phyloP scores from a whole-genome alignment of 2,888 invertebrate genomes.

The Anthrax anthrax region DNA sequence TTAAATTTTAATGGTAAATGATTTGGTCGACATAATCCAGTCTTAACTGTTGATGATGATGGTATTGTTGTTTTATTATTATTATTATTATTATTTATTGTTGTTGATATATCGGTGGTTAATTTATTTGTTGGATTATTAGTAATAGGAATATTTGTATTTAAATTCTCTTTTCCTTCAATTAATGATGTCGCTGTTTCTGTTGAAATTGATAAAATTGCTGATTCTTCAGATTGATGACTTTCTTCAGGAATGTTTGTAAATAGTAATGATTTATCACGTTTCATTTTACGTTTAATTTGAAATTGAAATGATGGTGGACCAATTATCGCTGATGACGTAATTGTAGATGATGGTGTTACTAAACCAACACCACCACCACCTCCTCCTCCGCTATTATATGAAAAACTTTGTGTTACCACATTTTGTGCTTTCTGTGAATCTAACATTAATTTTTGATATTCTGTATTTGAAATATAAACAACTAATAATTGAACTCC shows the following conservation, averaged over 20 bases:
- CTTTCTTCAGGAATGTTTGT: conserved; percentile 74
- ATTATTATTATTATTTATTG: conserved; percentile 3
- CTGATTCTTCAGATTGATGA: conserved; percentile 17
- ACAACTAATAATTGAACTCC: conserved; percentile 70
- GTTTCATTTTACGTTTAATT: conserved; percentile 46
- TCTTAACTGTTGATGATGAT: conserved; percentile 14
- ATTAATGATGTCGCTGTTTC: not conserved
- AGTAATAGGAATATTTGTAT: conserved; percentile 1
- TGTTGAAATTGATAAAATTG: not conserved
- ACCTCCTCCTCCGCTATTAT: not conserved
- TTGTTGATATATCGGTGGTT: not conserved
- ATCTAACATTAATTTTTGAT: conserved; percentile 37
- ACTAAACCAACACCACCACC: no score
- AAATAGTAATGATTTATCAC: conserved; percentile 66
- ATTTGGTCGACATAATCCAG: conserved; percentile 34
- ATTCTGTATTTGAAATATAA: conserved; percentile 53
- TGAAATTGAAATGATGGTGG: conserved; percentile 24
- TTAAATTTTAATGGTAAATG: conserved; percentile 45
- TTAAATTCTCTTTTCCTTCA: conserved; percentile 14
- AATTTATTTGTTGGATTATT: conserved; percentile 2
- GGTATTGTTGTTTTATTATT: conserved; percentile 1
- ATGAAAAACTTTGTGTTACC: conserved; percentile 22
- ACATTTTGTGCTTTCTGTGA: conserved; percentile 34
- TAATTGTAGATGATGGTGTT: not conserved
- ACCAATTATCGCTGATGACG: not conserved